Conservation (phyloP, 2,113 vertebrate species). For the Oryzias javanicus region DNA sequence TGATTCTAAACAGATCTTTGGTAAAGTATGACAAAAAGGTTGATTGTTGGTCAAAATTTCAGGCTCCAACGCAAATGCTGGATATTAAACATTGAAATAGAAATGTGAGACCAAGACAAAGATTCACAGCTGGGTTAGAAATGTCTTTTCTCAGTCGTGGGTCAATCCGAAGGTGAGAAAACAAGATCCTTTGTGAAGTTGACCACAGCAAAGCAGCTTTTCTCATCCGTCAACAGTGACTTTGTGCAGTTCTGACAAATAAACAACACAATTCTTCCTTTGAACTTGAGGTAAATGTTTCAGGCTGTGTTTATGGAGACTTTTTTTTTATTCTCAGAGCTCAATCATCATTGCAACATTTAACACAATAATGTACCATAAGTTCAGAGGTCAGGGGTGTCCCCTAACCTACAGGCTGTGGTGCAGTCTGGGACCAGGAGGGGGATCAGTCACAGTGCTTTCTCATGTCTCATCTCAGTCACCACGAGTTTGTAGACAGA, state of each 20-base stretch:
- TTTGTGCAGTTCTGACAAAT: neutral
- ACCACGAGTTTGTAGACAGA: constrained; percentile 1
- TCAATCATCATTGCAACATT: too few species aligned
- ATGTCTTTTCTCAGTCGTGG: neutral
- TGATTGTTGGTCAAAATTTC: too few species aligned
- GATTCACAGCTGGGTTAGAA: neutral
- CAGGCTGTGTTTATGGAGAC: neutral
- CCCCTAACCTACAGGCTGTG: constrained; percentile 2
- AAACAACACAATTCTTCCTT: neutral
- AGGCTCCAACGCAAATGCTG: neutral
- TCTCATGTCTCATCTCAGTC: neutral
- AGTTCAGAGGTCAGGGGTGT: constrained; percentile 14
- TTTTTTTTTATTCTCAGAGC: neutral
- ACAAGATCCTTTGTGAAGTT: neutral
- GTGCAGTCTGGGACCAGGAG: too few species aligned
- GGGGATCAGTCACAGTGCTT: constrained; percentile 1
- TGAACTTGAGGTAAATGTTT: constrained; percentile 18
- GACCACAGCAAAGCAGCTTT: neutral
- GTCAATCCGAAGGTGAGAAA: neutral
- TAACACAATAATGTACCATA: neutral
- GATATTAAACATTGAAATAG: neutral
- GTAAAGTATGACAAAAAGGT: too few species aligned
- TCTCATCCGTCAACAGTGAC: neutral
- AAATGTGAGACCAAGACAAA: neutral
- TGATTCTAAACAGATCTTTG: too few species aligned